Percentiles rank a stretch among this genome's conserved stretches.
Evolutionary conservation across 2,113 vertebrate species (phyloP).

Genomic region (Sisor rabdophorus): DNA sequence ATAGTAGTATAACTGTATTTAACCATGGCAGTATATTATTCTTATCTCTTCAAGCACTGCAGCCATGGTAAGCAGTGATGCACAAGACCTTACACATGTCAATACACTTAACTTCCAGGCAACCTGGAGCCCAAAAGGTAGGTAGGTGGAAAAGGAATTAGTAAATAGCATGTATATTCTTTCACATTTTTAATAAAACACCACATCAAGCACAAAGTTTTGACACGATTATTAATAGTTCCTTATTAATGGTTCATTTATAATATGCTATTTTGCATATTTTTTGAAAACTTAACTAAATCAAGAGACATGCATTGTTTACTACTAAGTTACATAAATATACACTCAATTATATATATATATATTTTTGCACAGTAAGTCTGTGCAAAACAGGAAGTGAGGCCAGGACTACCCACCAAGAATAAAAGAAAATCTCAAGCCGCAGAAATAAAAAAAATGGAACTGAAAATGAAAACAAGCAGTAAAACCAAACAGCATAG

Average conservation of each 20-base stretch:
- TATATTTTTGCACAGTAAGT: neutral
- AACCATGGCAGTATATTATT: neutral
- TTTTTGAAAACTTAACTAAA: too few relatives aligned
- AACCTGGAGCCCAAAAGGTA: neutral
- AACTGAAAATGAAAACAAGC: neutral
- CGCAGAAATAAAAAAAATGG: neutral
- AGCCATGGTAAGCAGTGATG: neutral
- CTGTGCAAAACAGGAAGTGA: neutral
- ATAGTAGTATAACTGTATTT: neutral
- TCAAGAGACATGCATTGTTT: too few relatives aligned
- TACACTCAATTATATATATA: too few relatives aligned
- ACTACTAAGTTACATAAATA: too few relatives aligned
- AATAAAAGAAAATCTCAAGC: neutral
- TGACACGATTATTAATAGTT: too few relatives aligned
- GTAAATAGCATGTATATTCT: neutral
- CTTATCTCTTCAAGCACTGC: neutral
- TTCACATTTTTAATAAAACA: too few relatives aligned
- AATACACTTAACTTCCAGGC: neutral
- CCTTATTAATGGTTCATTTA: too few relatives aligned
- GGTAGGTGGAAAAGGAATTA: neutral
- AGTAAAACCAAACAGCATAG: neutral
- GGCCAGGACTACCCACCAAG: conserved; percentile 8
- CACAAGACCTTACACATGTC: neutral
- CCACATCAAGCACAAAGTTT: too few relatives aligned
- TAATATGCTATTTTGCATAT: too few relatives aligned